These are phyloP conservation scores for Tribolium freemani DNA, from an alignment of 2,888 invertebrate genomes.

Conservation along the genomic window DNA sequence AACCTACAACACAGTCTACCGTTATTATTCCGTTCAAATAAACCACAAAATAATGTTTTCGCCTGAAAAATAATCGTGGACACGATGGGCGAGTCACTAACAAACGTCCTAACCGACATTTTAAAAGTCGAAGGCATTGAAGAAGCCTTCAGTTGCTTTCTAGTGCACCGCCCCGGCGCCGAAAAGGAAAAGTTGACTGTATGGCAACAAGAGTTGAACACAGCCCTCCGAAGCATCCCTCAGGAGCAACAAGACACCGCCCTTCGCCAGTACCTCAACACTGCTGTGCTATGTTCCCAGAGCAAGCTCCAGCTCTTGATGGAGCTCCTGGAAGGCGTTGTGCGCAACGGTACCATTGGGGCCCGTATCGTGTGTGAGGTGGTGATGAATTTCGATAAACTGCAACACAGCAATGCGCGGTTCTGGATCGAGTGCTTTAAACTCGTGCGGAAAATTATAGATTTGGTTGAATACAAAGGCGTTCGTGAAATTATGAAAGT, in stretches of 20 bases:
- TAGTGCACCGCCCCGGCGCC: constrained; percentile 81
- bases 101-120: constrained; percentile 76
- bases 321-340: constrained; percentile 81
- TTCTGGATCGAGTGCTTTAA: constrained; percentile 93
- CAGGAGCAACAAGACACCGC: constrained; percentile 83
- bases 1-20: constrained; percentile 19
- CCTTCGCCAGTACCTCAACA: constrained; percentile 80
- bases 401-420: constrained; percentile 84
- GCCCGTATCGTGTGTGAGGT: constrained; percentile 90
- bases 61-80: constrained; percentile 37
- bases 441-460: constrained; percentile 87
- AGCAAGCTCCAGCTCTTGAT: constrained; percentile 83
- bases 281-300: constrained; percentile 80
- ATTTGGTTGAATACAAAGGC: constrained; percentile 95
- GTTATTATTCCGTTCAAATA: neutral
- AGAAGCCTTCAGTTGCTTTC: constrained; percentile 90
- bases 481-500: constrained; percentile 84
- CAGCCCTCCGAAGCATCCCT: constrained; percentile 76
- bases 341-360: constrained; percentile 77
- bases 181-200: constrained; percentile 78
- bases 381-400: constrained; percentile 85
- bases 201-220: constrained; percentile 80
- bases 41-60: neutral
- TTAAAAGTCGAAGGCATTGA: constrained; percentile 85
- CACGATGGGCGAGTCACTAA: constrained; percentile 74